phyloP scores from a whole-genome alignment of 2,888 invertebrate species.

The Dryocosmus kuriphilus region DNA sequence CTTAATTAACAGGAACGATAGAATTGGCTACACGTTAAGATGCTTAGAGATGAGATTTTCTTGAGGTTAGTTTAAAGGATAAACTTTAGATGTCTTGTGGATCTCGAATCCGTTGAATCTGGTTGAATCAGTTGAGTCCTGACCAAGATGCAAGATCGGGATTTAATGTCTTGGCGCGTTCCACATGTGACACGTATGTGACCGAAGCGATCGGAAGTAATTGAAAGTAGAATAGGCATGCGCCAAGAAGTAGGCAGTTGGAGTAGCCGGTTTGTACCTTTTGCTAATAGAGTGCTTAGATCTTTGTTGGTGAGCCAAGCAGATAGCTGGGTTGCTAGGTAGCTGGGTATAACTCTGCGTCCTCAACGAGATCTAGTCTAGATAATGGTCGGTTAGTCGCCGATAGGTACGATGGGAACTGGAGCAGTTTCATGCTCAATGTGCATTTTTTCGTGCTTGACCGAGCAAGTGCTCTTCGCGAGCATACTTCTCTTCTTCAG shows the following conservation, averaged over 20 bases:
- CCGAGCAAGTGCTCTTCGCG: constrained; percentile 51
- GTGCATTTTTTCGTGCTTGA: constrained; percentile 61
- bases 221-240: constrained; percentile 59
- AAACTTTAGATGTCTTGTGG: not conserved
- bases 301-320: constrained; percentile 22
- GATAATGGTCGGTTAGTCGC: constrained; percentile 53
- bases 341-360: constrained; percentile 11
- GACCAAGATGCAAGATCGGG: constrained; percentile 45
- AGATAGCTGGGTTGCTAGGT: constrained; percentile 13
- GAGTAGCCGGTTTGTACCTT: constrained; percentile 49
- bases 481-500: constrained; percentile 38
- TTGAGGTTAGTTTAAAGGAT: constrained; percentile 8
- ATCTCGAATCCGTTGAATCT: not conserved
- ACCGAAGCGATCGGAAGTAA: constrained; percentile 58
- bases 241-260: constrained; percentile 50
- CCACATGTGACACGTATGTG: constrained; percentile 60
- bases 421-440: constrained; percentile 71
- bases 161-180: constrained; percentile 49
- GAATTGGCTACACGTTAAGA: not conserved
- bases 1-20: constrained; percentile 17
- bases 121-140: not conserved
- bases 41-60: constrained; percentile 2
- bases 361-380: constrained; percentile 57
- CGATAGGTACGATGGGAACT: constrained; percentile 65
- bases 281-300: constrained; percentile 43